Conservation (phyloP, 2,888 invertebrate species). For the Girardia tigrina region DNA sequence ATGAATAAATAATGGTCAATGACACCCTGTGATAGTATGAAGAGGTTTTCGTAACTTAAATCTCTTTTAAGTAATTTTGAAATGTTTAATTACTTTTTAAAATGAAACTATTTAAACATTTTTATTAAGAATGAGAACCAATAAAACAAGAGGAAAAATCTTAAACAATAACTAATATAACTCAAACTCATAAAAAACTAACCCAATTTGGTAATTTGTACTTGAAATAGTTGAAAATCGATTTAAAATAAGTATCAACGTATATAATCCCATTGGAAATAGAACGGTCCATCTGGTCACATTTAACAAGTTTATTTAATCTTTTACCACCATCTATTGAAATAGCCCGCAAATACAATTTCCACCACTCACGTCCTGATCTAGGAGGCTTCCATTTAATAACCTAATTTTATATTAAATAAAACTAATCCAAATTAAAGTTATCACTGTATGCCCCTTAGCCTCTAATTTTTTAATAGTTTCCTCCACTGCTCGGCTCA, state of each 20-base stretch:
- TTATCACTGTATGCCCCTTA: conserved; percentile 40
- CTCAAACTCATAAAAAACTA: conserved; percentile 26
- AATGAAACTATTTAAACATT: too few species aligned
- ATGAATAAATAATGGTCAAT: too few species aligned
- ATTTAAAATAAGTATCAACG: neutral
- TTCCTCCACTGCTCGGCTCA: conserved; percentile 40
- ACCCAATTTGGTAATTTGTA: neutral
- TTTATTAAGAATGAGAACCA: too few species aligned
- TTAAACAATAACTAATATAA: too few species aligned
- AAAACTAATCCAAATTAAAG: neutral
- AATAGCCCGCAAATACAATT: neutral
- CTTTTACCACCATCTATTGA: neutral
- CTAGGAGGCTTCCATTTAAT: neutral
- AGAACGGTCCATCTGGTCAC: conserved; percentile 10
- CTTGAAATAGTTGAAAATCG: neutral
- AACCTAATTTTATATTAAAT: neutral
- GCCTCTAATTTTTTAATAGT: conserved; percentile 41
- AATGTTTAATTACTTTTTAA: too few species aligned
- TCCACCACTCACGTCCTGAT: neutral
- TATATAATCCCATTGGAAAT: neutral
- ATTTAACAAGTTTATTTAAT: neutral
- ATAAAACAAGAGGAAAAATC: too few species aligned
- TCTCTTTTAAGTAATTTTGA: too few species aligned
- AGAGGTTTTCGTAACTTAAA: too few species aligned
- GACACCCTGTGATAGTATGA: too few species aligned